Evolutionary conservation across 2,113 vertebrate species (phyloP), one percentile per base, ranked within the genome.

Genomic region (Tyto alba): DNA sequence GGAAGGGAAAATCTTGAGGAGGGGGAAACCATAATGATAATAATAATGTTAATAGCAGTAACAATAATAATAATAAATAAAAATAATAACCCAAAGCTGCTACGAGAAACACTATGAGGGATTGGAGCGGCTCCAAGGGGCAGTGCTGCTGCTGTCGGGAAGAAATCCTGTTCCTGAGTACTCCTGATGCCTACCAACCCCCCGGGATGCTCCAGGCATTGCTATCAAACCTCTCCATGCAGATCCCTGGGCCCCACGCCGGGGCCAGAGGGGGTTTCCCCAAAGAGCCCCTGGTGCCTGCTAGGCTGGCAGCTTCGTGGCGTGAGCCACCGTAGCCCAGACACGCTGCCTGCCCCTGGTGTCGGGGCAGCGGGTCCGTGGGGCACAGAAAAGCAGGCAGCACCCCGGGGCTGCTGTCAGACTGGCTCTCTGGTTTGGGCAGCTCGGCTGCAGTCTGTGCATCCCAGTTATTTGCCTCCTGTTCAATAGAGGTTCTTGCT

Each of bases 341-440:
- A 57, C 16, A 25, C 4, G 32, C 84, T 71, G 32, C 56, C 12
- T 47, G 77, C 43, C 56, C 59, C 38, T 32, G 30, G 43, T 32
- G 52, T 59, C 0, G 2, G 48, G n/a, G 15, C 5, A 10, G 21
- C 0, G 0, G 25, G 26, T 73, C 53, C 67, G 9, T 0, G 1
- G 27, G 62, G 16, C 55, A 29, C 40, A 29, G 47, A 62, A 59
- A 36, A 16, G 36, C 11, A 11, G 20, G 59, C 6, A 21, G 55
- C 48, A 56, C 17, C 26, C 34, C 30, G 15, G 41, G 48, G 73
- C 30, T 59, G 38, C 30, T 78, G 10, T 59, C 1, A 1, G 22
- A 27, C 45, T 12, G 23, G 22, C 22, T 13, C 13, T 66, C 53
- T 30, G 41, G 16, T 79, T 55, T 36, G 53, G 45, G 74, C n/a